Base-by-base conservation (phyloP, 2,113 vertebrate species). In the Stictonetta naevosa region DNA sequence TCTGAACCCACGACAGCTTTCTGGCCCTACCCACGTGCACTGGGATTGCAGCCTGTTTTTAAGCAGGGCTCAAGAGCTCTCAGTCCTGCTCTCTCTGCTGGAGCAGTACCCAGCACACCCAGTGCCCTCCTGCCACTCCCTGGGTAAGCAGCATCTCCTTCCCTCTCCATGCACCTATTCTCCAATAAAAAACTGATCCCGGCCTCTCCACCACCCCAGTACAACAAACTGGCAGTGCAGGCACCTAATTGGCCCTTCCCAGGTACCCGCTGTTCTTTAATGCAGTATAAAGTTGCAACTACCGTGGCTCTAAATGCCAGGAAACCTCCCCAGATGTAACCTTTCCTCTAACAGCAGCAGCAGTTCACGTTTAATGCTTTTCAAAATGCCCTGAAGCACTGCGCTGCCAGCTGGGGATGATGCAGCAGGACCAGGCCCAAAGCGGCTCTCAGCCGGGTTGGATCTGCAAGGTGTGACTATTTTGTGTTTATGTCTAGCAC, bases 181-280 rank as follows among this genome's bases (percentile, higher is more conserved):
- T 53, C 66, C 62, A 44, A 3, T 14, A 52, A 29, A 2, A 3
- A 33, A 46, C 40, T 58, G 68, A 59, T 4, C 31, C 82, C 22
- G 42, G 84, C 25, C 56, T 36, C n/a, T 7, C 58, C 55, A 25
- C 10, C 75, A 28, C 16, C 8, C 25, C 71, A 40, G 36, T 20
- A 68, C 0, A 4, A 59, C 42, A 42, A 73, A 29, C 8, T 2
- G 3, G 23, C 36, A 62, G 59, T 2, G 2, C 58, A 7, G 50
- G 76, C 73, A 83, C 71, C 67, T 87, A 68, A 69, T 34, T 5
- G 7, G 34, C 59, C 60, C 79, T 53, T 22, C 80, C 53, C 59
- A 36, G 85, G 40, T n/a, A 33, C 28, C 77, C 14, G 8, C 33
- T 58, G 78, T 2, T 85, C 59, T 66, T 62, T 52, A 64, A 34